Evolutionary conservation across 2,797 vertebrate species (phyloP).

Genomic region (Sus cebifrons): DNA sequence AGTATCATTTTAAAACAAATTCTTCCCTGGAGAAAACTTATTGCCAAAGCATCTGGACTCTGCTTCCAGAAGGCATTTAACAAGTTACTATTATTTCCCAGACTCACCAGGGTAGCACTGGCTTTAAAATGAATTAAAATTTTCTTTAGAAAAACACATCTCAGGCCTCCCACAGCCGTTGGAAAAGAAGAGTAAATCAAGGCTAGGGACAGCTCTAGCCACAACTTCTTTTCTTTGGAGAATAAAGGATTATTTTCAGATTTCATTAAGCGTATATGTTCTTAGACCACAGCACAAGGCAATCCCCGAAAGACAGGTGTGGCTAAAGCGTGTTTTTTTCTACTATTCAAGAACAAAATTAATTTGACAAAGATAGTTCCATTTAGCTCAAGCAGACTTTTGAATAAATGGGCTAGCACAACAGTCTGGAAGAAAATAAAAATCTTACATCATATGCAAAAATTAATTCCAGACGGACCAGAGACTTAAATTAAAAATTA

Average conservation of each 20-base stretch:
- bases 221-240: slow-evolving; percentile 25
- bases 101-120: slow-evolving; percentile 75
- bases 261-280: slow-evolving; percentile 62
- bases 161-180: slow-evolving; percentile 69
- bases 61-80: slow-evolving; percentile 84
- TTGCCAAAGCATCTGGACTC: slow-evolving; percentile 85
- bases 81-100: slow-evolving; percentile 80
- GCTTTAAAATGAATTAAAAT: slow-evolving; percentile 86
- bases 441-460: slow-evolving; percentile 75
- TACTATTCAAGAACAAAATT: slow-evolving; percentile 71
- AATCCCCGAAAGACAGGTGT: slow-evolving; percentile 65
- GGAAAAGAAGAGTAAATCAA: slow-evolving; percentile 52
- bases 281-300: slow-evolving; percentile 20
- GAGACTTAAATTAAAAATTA: slow-evolving; percentile 24
- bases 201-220: slow-evolving; percentile 68
- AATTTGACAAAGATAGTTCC: slow-evolving; percentile 65
- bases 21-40: slow-evolving; percentile 77
- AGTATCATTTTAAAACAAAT: slow-evolving; percentile 79
- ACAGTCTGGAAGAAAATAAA: slow-evolving; percentile 72
- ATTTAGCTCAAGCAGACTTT: slow-evolving; percentile 57
- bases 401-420: slow-evolving; percentile 54
- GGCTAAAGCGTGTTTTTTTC: slow-evolving; percentile 62
- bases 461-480: slow-evolving; percentile 78
- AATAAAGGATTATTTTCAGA: slow-evolving; percentile 68
- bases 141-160: slow-evolving; percentile 83